Base-by-base conservation (phyloP, 2,888 invertebrate genomes). In the Allygus modestus region DNA sequence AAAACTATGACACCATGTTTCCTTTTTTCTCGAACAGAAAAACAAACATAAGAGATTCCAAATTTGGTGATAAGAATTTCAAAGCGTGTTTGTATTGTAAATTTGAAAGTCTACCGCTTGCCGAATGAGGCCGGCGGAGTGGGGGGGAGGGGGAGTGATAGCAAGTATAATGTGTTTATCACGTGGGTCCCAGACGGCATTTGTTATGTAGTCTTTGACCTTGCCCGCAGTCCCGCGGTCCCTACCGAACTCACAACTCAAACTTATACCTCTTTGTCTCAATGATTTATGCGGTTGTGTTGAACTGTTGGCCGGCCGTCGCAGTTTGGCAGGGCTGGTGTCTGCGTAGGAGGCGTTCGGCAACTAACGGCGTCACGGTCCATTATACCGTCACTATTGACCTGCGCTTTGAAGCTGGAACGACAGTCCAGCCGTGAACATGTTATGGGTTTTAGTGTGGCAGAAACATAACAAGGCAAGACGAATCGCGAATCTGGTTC, bases 101-200 rank as follows among this genome's bases (percentile, higher is more conserved):
- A 51, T 51, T 51, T 51, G 15, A 9, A 51, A 12, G 20, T 54
- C 23, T 12, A 17, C 46, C 54, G 54, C 54, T 20, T 46, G 23
- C 20, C 54, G 20, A 7, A 4, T 7, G 1, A 23, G 20, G 28
- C 20, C 31, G 7, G 65, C 5, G n/a, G n/a, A n/a, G 23, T 17
- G 58, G 20, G 58, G 9, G 58, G n/a, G n/a, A n/a, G 23, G 4
- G 58, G 20, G 58, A 4, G 58, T n/a, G 58, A 58, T 58, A 23
- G 46, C 58, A 58, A 65, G 65, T 65, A 65, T 65, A 65, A 65
- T 65, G 65, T 65, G 65, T 65, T 65, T 65, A 65, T 31, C 65
- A 15, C 28, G 15, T 28, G 65, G 54, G 54, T 7, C 58, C 65
- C 65, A 65, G 65, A 65, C 65, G 31, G 31, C 28, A 65, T 65